Evolutionary conservation across 2,888 invertebrate species (phyloP), one percentile per base, ranked within the genome.

Genomic region (Teinopalpus imperialis): DNA sequence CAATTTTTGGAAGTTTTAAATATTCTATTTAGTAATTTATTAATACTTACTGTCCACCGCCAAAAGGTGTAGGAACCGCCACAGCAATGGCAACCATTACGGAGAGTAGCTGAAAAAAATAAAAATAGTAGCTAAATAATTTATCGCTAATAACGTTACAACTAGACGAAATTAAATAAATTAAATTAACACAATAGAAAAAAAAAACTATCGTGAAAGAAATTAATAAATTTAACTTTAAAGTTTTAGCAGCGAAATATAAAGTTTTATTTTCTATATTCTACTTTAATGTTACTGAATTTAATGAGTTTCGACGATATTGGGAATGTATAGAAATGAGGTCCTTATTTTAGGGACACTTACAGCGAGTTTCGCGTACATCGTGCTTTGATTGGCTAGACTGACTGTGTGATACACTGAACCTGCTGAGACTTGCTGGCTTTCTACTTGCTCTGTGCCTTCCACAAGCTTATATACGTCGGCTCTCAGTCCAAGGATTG

Each of bases 301-400:
- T n/a, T n/a, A n/a, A n/a, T n/a, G n/a, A n/a, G n/a, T n/a, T n/a
- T n/a, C n/a, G n/a, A n/a, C n/a, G n/a, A n/a, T n/a, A n/a, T n/a
- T n/a, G 49, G 42, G 31, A 40, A 31, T 16, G 16, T 16, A 27
- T n/a, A 14, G 20, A 32, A 37, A 12, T 10, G 36, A 7, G 12
- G 13, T 34, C 16, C 3, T 8, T 14, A 31, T 32, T 7, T 10
- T 47, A 26, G 31, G 37, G 18, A 24, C 29, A 81, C 87, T 87
- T 79, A 87, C 87, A 73, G 87, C 80, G 76, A 87, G 74, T 79
- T 85, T 85, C 53, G 87, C 77, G 87, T 83, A 82, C 87, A 87
- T 87, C 70, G 79, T 86, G 76, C 67, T 69, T 72, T 61, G 50
- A 54, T 62, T 69, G 62, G 86, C 86, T 86, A 86, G 85, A 83